A percentile compares a stretch with the other conserved stretches of the same genome.
phyloP scores from a whole-genome alignment of 2,888 invertebrate species.

The Macrosiphum euphorbiae region DNA sequence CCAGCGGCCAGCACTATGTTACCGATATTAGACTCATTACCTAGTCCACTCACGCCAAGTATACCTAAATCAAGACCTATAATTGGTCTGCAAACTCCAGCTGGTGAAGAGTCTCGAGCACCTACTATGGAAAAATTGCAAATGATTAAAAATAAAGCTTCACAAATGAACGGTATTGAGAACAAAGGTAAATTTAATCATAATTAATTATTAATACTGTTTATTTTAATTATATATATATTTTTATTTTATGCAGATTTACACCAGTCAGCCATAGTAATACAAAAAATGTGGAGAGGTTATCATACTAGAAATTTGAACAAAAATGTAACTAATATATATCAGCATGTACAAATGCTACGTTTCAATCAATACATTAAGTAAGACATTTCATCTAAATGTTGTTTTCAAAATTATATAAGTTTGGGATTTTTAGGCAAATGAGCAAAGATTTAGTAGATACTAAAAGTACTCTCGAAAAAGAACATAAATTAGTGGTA shows the following conservation, averaged over 20 bases:
- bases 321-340: constrained; percentile 76
- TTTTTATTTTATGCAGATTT: constrained; percentile 48
- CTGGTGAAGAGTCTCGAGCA: constrained; percentile 56
- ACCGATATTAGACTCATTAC: constrained; percentile 87
- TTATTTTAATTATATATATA: background rate
- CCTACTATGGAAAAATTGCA: constrained; percentile 63
- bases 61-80: constrained; percentile 73
- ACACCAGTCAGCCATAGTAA: constrained; percentile 78
- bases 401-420: constrained; percentile 5
- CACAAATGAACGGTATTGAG: constrained; percentile 45
- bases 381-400: constrained; percentile 72
- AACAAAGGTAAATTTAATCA: constrained; percentile 42
- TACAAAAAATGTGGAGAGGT: constrained; percentile 90
- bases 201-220: background rate
- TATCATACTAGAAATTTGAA: constrained; percentile 83
- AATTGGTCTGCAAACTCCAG: constrained; percentile 60
- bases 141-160: constrained; percentile 65
- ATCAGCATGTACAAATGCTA: constrained; percentile 80
- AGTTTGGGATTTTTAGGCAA: constrained; percentile 73
- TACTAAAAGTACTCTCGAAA: constrained; percentile 86
- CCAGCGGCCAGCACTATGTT: constrained; percentile 89
- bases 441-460: constrained; percentile 87
- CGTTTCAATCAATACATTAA: constrained; percentile 87
- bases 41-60: constrained; percentile 73
- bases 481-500: constrained; percentile 87